phyloP scores from a whole-genome alignment of 2,113 vertebrate genomes.

The Lasiurus borealis region DNA sequence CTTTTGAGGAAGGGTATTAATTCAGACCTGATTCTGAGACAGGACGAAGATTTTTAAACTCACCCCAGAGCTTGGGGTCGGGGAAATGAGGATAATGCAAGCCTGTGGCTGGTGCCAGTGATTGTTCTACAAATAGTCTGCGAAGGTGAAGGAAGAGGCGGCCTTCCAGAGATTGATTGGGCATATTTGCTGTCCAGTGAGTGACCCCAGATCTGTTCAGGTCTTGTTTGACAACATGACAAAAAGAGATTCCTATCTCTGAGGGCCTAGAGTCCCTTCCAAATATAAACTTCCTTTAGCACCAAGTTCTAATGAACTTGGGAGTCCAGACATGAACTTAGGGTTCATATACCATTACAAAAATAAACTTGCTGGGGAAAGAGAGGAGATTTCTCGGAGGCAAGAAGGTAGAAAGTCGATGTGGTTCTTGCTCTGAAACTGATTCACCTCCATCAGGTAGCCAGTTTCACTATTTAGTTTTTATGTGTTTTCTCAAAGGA shows the following conservation, averaged over 20 bases:
- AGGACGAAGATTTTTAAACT: slow-evolving; percentile 87
- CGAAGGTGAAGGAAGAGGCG: slow-evolving; percentile 69
- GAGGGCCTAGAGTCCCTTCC: not conserved
- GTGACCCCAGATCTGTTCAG: not conserved
- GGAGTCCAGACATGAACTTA: not conserved
- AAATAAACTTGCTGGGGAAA: not conserved
- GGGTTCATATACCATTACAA: not conserved
- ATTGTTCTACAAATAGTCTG: slow-evolving; percentile 77
- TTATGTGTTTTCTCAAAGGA: not conserved
- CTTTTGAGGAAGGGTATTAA: slow-evolving; percentile 89
- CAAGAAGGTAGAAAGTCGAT: not conserved
- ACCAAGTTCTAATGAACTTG: not conserved
- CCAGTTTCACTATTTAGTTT: not conserved
- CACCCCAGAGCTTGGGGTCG: slow-evolving; percentile 78
- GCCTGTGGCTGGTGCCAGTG: slow-evolving; percentile 80
- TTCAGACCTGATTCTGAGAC: slow-evolving; percentile 88
- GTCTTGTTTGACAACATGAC: not conserved
- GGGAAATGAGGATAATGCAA: slow-evolving; percentile 85
- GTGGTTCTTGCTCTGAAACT: not conserved
- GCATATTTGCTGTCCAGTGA: not conserved
- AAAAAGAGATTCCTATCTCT: not conserved
- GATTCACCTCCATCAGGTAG: not conserved
- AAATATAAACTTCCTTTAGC: not conserved
- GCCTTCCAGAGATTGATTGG: not conserved
- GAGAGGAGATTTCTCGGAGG: not conserved